Evolutionary conservation across 1,140 invertebrate genomes (phyloP).

Genomic region (Melipona quadrifasciata): DNA sequence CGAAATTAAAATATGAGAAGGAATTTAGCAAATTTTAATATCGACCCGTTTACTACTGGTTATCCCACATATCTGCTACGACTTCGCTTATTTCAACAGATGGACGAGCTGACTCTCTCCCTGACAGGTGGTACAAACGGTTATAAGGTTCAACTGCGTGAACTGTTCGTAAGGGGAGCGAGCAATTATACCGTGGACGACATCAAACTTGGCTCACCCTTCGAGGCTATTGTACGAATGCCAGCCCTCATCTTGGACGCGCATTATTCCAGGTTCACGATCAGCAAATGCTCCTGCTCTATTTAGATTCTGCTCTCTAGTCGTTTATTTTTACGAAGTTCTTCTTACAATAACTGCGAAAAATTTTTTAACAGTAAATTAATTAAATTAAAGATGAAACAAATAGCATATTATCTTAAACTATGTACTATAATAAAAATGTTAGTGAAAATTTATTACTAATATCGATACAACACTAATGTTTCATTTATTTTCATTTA

Average conservation of each 20-base stretch:
- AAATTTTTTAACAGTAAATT: too few species aligned
- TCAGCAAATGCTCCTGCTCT: constrained; percentile 3
- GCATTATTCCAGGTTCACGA: constrained; percentile 84
- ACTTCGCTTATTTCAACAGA: constrained; percentile 72
- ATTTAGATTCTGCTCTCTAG: background rate
- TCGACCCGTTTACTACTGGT: background rate
- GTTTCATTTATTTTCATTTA: background rate
- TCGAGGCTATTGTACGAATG: constrained; percentile 85
- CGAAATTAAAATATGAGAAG: too few species aligned
- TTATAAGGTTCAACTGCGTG: constrained; percentile 86
- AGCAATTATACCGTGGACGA: constrained; percentile 87
- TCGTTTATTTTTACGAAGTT: background rate
- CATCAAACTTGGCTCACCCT: constrained; percentile 85
- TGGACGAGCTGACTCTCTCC: constrained; percentile 86
- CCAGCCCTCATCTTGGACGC: constrained; percentile 86
- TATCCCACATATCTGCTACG: background rate
- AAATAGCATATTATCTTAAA: background rate
- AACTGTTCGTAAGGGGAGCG: constrained; percentile 86
- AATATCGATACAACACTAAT: too few species aligned
- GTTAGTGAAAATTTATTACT: too few species aligned
- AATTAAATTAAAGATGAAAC: background rate
- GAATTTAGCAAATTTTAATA: background rate
- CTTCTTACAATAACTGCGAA: too few species aligned
- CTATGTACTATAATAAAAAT: too few species aligned
- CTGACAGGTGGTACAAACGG: constrained; percentile 87